These are phyloP conservation scores for Diadumene lineata DNA, from an alignment of 92 coral and sea anemone genomes.

Conservation along the genomic window DNA sequence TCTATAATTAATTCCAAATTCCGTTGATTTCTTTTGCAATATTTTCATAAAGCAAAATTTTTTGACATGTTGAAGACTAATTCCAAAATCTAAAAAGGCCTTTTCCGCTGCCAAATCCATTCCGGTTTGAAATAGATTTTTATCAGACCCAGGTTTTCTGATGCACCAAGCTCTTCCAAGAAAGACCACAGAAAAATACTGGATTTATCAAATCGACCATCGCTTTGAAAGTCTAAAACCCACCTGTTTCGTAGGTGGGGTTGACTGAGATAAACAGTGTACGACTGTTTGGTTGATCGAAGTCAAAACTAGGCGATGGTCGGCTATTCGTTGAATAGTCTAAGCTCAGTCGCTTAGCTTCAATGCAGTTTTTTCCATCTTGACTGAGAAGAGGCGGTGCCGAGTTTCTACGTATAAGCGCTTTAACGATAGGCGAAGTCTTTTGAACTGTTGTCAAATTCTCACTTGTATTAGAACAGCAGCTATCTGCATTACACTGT, in stretches of 20 bases:
- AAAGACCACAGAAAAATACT: too few relatives aligned
- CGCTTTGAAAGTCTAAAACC: slow-evolving; percentile 15
- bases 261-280: slow-evolving; percentile 12
- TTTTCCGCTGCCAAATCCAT: too few relatives aligned
- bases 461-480: slow-evolving; percentile 49
- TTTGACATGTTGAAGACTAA: too few relatives aligned
- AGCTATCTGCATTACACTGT: slow-evolving; percentile 40
- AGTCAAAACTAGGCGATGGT: not conserved
- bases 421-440: slow-evolving; percentile 10
- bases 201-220: not conserved
- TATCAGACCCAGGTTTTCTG: too few relatives aligned
- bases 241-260: slow-evolving; percentile 31
- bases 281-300: not conserved
- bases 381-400: slow-evolving; percentile 15
- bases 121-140: too few relatives aligned
- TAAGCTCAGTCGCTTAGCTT: not conserved
- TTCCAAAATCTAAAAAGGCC: too few relatives aligned
- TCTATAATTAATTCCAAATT: too few relatives aligned
- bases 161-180: too few relatives aligned
- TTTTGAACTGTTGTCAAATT: slow-evolving; percentile 40
- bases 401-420: slow-evolving; percentile 13
- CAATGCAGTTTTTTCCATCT: not conserved
- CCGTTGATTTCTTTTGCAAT: too few relatives aligned
- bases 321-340: slow-evolving; percentile 1
- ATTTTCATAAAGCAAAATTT: too few relatives aligned